Evolutionary conservation across 2,797 vertebrate species (phyloP).

Genomic region (Propithecus perrieri): DNA sequence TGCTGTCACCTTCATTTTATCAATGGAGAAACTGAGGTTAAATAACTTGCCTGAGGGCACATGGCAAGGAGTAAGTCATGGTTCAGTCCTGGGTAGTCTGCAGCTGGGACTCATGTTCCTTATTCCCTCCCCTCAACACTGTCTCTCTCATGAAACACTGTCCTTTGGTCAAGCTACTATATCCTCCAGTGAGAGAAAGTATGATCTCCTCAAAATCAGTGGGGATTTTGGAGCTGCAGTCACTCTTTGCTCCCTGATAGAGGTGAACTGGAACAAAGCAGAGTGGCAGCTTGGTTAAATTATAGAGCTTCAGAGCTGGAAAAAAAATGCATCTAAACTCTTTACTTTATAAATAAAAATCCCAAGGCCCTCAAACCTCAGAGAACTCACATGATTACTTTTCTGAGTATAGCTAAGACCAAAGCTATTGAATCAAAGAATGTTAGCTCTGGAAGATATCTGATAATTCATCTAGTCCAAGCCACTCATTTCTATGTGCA

Average conservation of each 20-base stretch:
- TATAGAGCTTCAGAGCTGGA: not conserved
- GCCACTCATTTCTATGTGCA: not conserved
- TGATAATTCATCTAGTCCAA: not conserved
- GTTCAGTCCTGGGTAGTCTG: not conserved
- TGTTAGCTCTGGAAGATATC: not conserved
- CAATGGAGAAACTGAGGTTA: not conserved
- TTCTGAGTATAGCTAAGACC: not conserved
- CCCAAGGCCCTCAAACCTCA: not conserved
- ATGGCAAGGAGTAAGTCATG: not conserved
- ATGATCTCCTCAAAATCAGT: not conserved
- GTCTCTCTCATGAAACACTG: not conserved
- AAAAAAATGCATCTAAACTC: not conserved
- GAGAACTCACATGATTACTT: not conserved
- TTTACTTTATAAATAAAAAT: not conserved
- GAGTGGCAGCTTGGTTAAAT: not conserved
- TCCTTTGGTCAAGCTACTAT: not conserved
- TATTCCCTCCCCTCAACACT: fast-evolving
- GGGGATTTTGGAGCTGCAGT: not conserved
- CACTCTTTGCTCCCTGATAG: not conserved
- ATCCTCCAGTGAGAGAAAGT: not conserved
- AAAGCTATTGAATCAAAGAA: not conserved
- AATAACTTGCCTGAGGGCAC: not conserved
- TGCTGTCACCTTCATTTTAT: not conserved
- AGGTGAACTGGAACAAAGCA: not conserved
- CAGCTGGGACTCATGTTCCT: not conserved